Base-by-base conservation (phyloP, 2,888 invertebrate species). In the Rugalucina vietnamica region DNA sequence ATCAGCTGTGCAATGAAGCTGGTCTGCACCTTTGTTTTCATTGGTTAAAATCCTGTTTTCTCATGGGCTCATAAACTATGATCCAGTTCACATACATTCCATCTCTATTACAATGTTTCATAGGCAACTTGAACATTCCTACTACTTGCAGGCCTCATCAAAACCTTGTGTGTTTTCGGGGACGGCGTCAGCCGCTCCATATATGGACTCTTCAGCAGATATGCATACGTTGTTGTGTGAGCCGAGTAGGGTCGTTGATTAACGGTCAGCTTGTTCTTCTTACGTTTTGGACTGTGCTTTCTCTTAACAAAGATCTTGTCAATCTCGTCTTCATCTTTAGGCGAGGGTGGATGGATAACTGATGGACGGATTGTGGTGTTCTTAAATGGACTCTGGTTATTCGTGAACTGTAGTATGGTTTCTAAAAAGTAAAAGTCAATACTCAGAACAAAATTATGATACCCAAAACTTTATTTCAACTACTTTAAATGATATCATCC, bases 201-300 rank as follows among this genome's bases (percentile, higher is more conserved):
- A 83, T 93, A 93, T 0, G 93, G 93, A 81, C 92, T 92, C 54
- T 90, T 90, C 65, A 92, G 87, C 65, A 91, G 77, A 10, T 88
- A 88, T 54, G 90, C 86, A 43, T 88, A 87, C 12, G 86, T 86
- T 29, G 88, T 87, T 3, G 90, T 85, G n/a, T 91, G 90, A 21
- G 93, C 93, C 2, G 94, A 93, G 80, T 90, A 93, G 3, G 94
- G 94, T 27, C 94, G 90, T 29, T 88, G 90, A 84, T 92, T 93
- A 39, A 94, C 93, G 8, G 91, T 88, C 36, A 94, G 86, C 74
- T 88, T 88, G 29, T 76, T 86, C 36, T 83, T 81, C 71, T 87
- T 89, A 39, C 84, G 86, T 82, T 90, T 89, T 34, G 92, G 90
- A 73, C 91, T 91, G 14, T 81, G 84, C 77, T 88, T 88, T 39